phyloP scores from a whole-genome alignment of 1,140 invertebrate species.

The Pissodes strobi region DNA sequence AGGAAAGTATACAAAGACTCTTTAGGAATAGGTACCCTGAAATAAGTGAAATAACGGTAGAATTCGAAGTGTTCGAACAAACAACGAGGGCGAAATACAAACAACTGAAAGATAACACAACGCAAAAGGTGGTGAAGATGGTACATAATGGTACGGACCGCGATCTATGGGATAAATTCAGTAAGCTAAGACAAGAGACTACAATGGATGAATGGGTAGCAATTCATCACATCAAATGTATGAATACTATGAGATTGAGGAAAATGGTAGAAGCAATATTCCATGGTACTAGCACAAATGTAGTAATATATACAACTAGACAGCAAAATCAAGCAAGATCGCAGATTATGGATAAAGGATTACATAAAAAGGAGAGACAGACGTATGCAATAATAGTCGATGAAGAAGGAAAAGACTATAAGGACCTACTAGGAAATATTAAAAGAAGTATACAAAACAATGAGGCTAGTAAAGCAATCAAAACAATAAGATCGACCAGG shows the following conservation, averaged over 20 bases:
- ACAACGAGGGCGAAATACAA: no score
- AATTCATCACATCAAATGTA: conserved; percentile 1
- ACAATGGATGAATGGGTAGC: background rate
- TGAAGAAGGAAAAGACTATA: background rate
- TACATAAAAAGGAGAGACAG: background rate
- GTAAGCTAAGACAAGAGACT: conserved; percentile 2
- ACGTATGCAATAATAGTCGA: conserved; percentile 19
- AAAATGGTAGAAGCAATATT: conserved; percentile 22
- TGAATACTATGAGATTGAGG: background rate
- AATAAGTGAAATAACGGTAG: no score
- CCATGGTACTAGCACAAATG: background rate
- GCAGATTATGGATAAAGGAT: no score
- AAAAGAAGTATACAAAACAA: background rate
- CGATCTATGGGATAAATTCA: background rate
- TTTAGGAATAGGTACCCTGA: no score
- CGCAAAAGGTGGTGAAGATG: no score
- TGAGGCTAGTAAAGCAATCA: conserved; percentile 7
- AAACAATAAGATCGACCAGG: conserved; percentile 7
- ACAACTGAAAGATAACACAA: no score
- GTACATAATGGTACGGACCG: no score
- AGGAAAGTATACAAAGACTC: no score
- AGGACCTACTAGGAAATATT: background rate
- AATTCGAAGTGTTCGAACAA: no score
- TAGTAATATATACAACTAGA: conserved; percentile 9
- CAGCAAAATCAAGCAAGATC: background rate